Conservation (phyloP, 2,888 invertebrate species). For the Lysandra coridon region DNA sequence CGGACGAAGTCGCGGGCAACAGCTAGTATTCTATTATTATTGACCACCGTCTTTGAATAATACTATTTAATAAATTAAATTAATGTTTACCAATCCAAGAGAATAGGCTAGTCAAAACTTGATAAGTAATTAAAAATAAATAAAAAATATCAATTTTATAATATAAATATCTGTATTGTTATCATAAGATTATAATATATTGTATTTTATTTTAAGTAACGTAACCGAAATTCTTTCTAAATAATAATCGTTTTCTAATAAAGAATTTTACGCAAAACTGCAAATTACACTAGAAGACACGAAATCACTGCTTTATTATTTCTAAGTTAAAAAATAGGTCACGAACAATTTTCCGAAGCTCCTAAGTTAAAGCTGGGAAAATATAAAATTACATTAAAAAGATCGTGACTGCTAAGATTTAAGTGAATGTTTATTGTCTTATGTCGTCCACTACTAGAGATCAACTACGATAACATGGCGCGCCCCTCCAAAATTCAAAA, state of each 20-base stretch:
- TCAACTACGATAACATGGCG: too few species aligned
- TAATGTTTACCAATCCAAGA: not conserved
- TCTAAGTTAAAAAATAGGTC: not conserved
- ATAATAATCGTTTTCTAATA: too few species aligned
- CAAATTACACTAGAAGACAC: not conserved
- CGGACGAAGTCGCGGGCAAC: too few species aligned
- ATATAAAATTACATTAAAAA: conserved; percentile 2
- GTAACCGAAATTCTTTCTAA: too few species aligned
- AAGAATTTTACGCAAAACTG: not conserved
- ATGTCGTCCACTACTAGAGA: not conserved
- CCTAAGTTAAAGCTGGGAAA: not conserved
- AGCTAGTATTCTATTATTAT: not conserved
- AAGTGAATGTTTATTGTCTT: not conserved
- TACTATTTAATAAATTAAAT: not conserved
- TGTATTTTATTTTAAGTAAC: not conserved
- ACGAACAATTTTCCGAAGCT: not conserved
- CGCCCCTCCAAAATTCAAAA: too few species aligned
- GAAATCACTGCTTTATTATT: conserved; percentile 1
- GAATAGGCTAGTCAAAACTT: too few species aligned
- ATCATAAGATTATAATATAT: not conserved
- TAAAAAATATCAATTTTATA: not conserved
- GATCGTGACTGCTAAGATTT: not conserved
- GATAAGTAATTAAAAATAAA: too few species aligned
- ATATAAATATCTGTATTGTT: not conserved
- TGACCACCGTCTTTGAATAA: not conserved